Base-by-base conservation (phyloP, 1,140 invertebrate species). In the Conus betulinus region DNA sequence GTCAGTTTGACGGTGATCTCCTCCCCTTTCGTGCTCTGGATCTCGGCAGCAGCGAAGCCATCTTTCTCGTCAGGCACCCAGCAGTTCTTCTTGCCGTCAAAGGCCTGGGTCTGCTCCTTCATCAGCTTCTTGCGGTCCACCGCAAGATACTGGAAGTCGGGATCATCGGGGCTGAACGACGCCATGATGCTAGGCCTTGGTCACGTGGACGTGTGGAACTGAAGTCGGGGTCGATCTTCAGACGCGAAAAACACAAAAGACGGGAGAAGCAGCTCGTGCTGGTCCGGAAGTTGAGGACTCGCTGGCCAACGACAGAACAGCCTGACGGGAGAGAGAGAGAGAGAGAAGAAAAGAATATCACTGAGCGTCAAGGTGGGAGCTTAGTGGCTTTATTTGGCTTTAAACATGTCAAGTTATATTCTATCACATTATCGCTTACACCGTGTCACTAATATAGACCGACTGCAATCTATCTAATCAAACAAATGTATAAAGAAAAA, bases 21-120 rank as follows among this genome's bases (percentile, higher is more conserved):
- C 92, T 99, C 99, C 93, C 99, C 99, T 96, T 99, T 99, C 95
- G 99, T 99, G 93, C 98, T 98, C 96, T 98, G 97, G 96, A 99
- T 99, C 96, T 99, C 98, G 95, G 98, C 99, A 96, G 98, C 97
- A 93, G 99, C 94, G 96, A 98, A 99, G 93, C 99, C 98, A 94
- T 99, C 99, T 96, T 99, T 99, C 93, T 99, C 98, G 96, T 99
- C 98, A 90, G 98, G 98, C 88, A 99, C 97, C 99, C 99, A 99
- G 96, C 98, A 99, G 94, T 98, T 98, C 96, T 99, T 99, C 97
- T 99, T 99, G 96, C 98, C 99, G 97, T 99, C 99, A 96, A 99
- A 95, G 17, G 93, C 90, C 84, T 92, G 90, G 51, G 92, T 93
- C 90, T 93, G 92, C 85, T 95, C 93, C 85, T 91, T 93, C 93